Evolutionary conservation across 2,888 invertebrate species (phyloP).

Genomic region (Orthosia cruda): DNA sequence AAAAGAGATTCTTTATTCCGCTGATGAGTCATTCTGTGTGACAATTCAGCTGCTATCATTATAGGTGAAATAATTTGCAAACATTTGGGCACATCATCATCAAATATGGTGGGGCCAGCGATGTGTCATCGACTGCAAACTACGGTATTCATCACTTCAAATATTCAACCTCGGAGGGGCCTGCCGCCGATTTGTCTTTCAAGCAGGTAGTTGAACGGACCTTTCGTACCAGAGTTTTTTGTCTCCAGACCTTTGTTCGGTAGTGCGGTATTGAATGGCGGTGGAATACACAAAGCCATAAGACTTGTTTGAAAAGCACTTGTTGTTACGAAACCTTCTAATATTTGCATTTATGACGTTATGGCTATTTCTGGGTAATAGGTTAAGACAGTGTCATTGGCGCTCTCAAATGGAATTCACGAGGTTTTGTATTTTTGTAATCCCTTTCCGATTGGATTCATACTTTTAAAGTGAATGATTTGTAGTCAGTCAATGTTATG

Average conservation of each 20-base stretch:
- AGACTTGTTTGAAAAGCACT: constrained; percentile 78
- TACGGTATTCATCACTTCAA: constrained; percentile 41
- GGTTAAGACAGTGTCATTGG: constrained; percentile 5
- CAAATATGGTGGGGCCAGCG: constrained; percentile 70
- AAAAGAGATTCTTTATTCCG: constrained; percentile 55
- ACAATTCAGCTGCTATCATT: constrained; percentile 76
- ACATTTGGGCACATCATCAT: constrained; percentile 65
- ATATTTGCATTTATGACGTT: constrained; percentile 55
- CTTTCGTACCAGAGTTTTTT: constrained; percentile 84
- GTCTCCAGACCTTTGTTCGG: constrained; percentile 78
- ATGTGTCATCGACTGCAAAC: constrained; percentile 81
- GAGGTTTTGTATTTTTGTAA: constrained; percentile 6
- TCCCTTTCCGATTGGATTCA: neutral
- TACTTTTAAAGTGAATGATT: constrained; percentile 21
- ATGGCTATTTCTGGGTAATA: constrained; percentile 52
- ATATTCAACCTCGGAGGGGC: constrained; percentile 74
- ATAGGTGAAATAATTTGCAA: constrained; percentile 64
- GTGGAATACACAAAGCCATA: constrained; percentile 68
- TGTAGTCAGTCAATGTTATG: neutral
- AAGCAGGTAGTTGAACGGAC: constrained; percentile 86
- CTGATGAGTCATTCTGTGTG: constrained; percentile 75
- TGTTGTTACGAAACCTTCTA: constrained; percentile 74
- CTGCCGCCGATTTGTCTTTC: constrained; percentile 76
- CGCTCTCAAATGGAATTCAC: constrained; percentile 11
- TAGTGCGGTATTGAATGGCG: constrained; percentile 77